These are phyloP conservation scores for Tetranychus urticae DNA, from an alignment of 1,140 invertebrate genomes.

Conservation along the genomic window DNA sequence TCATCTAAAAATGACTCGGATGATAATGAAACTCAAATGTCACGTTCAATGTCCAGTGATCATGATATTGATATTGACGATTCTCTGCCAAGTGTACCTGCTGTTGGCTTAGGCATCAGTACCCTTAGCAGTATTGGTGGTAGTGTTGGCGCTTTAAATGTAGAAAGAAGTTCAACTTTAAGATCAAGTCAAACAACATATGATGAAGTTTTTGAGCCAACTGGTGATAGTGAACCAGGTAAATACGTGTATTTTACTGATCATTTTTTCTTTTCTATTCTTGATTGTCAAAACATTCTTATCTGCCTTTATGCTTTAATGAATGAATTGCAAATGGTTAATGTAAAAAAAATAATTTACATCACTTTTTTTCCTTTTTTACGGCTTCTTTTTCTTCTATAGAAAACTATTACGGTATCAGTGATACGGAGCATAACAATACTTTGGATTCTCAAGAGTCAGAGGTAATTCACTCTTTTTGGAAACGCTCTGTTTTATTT, in stretches of 20 bases:
- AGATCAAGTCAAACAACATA: not conserved
- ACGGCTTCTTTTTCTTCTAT: too few species aligned
- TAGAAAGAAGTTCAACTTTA: not conserved
- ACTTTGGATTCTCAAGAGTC: not conserved
- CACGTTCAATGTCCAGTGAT: constrained; percentile 19
- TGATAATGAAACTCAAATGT: constrained; percentile 22
- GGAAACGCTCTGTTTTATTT: too few species aligned
- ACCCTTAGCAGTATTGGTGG: not conserved
- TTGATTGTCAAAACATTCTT: not conserved
- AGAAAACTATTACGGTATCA: too few species aligned
- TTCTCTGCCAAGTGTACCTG: too few species aligned
- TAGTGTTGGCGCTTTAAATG: not conserved
- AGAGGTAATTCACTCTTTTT: not conserved
- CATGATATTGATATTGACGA: constrained; percentile 14
- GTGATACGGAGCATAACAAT: not conserved
- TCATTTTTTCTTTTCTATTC: not conserved
- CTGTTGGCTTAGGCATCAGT: not conserved
- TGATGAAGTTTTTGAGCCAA: constrained; percentile 3
- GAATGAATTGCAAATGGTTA: too few species aligned
- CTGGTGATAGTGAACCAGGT: not conserved
- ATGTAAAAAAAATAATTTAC: too few species aligned
- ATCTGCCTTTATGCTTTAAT: too few species aligned
- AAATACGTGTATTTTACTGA: not conserved
- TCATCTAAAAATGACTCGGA: constrained; percentile 9
- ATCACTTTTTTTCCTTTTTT: too few species aligned